Base-by-base conservation (phyloP, 1,140 invertebrate species). In the Scaptomyza hsui region DNA sequence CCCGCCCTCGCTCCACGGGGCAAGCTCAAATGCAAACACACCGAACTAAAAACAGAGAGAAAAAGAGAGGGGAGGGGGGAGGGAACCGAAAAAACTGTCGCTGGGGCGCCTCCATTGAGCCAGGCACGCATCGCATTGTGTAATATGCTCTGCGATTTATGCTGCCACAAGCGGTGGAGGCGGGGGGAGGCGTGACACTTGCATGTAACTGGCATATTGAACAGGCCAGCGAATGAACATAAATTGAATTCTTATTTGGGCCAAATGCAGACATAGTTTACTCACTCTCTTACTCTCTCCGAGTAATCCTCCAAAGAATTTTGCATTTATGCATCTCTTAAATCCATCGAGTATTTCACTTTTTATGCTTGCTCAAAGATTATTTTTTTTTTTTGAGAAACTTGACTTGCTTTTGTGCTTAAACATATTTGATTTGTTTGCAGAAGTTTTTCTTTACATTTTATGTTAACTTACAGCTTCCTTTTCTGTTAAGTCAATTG, bases 71-170 rank as follows among this genome's bases (percentile, higher is more conserved):
- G 32, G 32, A 1, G 7, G 26, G 12, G 32, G 32, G 5, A 9
- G 26, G 12, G 55, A 53, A 56, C 67, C 32, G 19, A 59, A 68
- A 70, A 63, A n/a, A n/a, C n/a, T 37, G 60, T 42, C 35, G 52
- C 44, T 55, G 39, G 70, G 48, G 60, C 65, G 63, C 53, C 69
- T 63, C 61, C 69, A 72, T 63, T 67, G 78, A 88, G 82, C 82
- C 64, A 68, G 63, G 82, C 83, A 88, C 83, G 83, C 82, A 78
- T 78, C 53, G 78, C 82, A 88, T 89, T 89, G 78, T 89, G 78
- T 88, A 88, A 88, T 88, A 88, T 89, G 82, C 83, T 89, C 83
- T 88, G 82, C 82, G 82, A 88, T 88, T 88, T 88, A 88, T 88
- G 82, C 81, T 82, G 67, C 51, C 57, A 41, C 61, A 75, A 70